Conservation (phyloP, 2,797 vertebrate species). For the Labeo calbasu region DNA sequence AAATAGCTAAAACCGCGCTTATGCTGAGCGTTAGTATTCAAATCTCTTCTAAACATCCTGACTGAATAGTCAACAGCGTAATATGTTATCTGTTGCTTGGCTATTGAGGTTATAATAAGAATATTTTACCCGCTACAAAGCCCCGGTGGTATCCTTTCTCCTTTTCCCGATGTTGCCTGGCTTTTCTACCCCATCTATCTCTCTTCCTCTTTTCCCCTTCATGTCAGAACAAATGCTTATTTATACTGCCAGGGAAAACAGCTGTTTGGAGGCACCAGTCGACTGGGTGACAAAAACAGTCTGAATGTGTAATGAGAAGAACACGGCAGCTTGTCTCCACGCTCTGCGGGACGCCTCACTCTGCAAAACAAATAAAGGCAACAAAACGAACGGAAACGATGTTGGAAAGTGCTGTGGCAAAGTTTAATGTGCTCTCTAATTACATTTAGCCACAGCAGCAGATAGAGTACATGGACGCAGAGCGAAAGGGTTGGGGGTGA, state of each 20-base stretch:
- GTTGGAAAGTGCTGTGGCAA: slow-evolving; percentile 53
- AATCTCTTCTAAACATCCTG: slow-evolving; percentile 54
- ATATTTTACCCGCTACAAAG: slow-evolving; percentile 54
- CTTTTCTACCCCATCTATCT: slow-evolving; percentile 38
- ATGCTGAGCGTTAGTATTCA: slow-evolving; percentile 43
- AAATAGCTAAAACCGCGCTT: slow-evolving; percentile 51
- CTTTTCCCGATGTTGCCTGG: slow-evolving; percentile 47
- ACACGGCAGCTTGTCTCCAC: slow-evolving; percentile 68
- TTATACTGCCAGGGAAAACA: slow-evolving; percentile 76
- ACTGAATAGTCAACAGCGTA: slow-evolving; percentile 51
- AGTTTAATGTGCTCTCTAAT: slow-evolving; percentile 63
- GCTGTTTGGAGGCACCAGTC: slow-evolving; percentile 73
- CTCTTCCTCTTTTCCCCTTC: slow-evolving; percentile 55
- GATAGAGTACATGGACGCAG: slow-evolving; percentile 34
- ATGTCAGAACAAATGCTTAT: slow-evolving; percentile 69
- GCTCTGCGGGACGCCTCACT: slow-evolving; percentile 67
- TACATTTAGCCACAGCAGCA: slow-evolving; percentile 57
- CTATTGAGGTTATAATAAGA: slow-evolving; percentile 59
- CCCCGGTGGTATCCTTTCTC: slow-evolving; percentile 39
- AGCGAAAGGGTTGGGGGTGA: slow-evolving; percentile 15
- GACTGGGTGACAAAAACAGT: slow-evolving; percentile 67
- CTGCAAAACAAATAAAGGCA: slow-evolving; percentile 71
- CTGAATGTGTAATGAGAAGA: slow-evolving; percentile 75
- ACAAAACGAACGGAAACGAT: slow-evolving; percentile 66
- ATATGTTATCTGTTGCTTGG: slow-evolving; percentile 55